A percentile compares a stretch with the other conserved stretches of the same genome.
These are phyloP conservation scores for Chaitophorus viminalis DNA, from an alignment of 2,888 invertebrate species.

Conservation along the genomic window DNA sequence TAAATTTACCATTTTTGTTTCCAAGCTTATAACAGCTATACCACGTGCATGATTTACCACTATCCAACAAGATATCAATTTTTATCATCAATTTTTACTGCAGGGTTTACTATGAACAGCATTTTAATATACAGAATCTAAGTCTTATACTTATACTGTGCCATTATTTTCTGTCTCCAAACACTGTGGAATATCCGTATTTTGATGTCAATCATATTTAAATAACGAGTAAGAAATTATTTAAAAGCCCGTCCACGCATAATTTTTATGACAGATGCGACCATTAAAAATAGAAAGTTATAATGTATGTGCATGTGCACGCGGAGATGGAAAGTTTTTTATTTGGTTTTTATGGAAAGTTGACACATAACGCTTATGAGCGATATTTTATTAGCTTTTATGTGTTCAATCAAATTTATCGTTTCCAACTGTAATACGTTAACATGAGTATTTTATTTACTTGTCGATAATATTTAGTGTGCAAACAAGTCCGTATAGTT, in stretches of 20 bases:
- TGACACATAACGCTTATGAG: not conserved
- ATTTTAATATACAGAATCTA: not conserved
- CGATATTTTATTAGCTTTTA: too few species aligned
- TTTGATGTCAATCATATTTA: not conserved
- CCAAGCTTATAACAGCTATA: too few species aligned
- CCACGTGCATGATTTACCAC: too few species aligned
- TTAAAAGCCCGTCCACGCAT: not conserved
- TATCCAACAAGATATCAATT: too few species aligned
- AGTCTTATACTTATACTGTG: too few species aligned
- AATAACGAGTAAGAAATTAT: not conserved
- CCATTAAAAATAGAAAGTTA: slow-evolving; percentile 4
- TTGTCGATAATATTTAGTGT: too few species aligned
- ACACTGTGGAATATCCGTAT: not conserved
- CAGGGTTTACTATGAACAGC: not conserved
- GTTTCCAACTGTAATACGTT: not conserved
- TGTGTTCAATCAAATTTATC: not conserved
- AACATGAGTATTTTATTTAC: not conserved
- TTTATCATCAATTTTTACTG: too few species aligned
- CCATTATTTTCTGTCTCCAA: not conserved
- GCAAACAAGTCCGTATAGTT: too few species aligned
- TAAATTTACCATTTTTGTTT: too few species aligned
- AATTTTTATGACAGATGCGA: not conserved
- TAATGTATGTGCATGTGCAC: not conserved
- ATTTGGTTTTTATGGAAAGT: not conserved
- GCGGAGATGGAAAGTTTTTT: not conserved